Evolutionary conservation across 2,888 invertebrate species (phyloP).

Genomic region (Phengaris arion): DNA sequence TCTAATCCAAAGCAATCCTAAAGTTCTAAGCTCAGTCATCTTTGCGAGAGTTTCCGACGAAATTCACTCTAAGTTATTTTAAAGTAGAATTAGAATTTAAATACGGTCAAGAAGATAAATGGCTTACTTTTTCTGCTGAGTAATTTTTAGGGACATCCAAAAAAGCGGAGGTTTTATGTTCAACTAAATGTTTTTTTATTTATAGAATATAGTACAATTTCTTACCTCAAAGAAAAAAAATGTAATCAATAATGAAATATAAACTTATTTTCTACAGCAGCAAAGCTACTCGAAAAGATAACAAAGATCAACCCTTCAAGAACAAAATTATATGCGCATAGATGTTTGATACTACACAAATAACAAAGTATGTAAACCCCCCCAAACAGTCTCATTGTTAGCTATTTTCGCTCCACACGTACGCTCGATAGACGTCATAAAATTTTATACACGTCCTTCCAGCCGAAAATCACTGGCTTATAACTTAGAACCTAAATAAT

Average conservation of each 20-base stretch:
- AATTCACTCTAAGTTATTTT: neutral
- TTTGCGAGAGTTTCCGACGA: neutral
- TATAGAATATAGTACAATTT: too few relatives aligned
- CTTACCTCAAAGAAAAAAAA: too few relatives aligned
- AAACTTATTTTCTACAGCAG: neutral
- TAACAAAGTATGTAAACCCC: conserved; percentile 22
- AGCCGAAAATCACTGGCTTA: conserved; percentile 15
- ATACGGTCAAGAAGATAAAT: conserved; percentile 7
- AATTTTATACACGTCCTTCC: conserved; percentile 18
- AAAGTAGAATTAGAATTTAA: conserved; percentile 1
- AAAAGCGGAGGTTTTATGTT: too few relatives aligned
- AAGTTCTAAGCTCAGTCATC: conserved; percentile 6
- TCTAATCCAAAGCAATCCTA: neutral
- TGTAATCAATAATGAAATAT: neutral
- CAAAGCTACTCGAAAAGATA: neutral
- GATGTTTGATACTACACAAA: conserved; percentile 11
- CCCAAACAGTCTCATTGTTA: conserved; percentile 13
- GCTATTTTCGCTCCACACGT: conserved; percentile 24
- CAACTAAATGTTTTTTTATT: too few relatives aligned
- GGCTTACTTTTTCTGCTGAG: neutral
- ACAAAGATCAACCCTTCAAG: neutral
- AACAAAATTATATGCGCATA: conserved; percentile 7
- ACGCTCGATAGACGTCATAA: conserved; percentile 8
- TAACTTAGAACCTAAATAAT: neutral
- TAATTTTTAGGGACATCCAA: neutral